Conservation (phyloP, 2,797 vertebrate species). For the Loriculus beryllinus region DNA sequence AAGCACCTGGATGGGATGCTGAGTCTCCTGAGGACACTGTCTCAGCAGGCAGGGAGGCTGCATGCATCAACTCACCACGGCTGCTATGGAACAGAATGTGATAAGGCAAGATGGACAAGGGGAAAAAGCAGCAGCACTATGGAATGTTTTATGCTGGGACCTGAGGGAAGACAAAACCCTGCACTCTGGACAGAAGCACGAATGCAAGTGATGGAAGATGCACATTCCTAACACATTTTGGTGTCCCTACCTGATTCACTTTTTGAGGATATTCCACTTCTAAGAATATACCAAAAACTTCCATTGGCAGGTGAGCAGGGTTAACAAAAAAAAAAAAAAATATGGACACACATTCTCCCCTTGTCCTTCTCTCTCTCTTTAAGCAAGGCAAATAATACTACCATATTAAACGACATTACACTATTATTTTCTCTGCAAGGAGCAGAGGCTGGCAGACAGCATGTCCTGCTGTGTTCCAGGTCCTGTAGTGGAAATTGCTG, state of each 20-base stretch:
- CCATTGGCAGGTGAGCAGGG: background rate
- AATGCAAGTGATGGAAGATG: background rate
- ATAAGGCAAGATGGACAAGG: background rate
- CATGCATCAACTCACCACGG: background rate
- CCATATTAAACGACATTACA: background rate
- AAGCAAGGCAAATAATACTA: background rate
- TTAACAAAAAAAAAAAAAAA: background rate
- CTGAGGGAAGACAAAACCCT: background rate
- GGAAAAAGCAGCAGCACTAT: rapidly evolving
- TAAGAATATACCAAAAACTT: background rate
- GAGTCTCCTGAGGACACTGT: rapidly evolving
- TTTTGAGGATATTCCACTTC: background rate
- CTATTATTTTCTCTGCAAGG: background rate
- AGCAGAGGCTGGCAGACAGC: background rate
- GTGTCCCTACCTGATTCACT: background rate
- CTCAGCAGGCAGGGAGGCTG: background rate
- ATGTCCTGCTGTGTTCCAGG: background rate
- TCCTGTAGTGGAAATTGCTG: background rate
- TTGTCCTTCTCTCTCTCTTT: background rate
- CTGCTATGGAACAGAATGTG: rapidly evolving
- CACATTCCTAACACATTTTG: background rate
- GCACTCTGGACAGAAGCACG: rapidly evolving
- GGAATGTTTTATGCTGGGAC: background rate
- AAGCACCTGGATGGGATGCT: background rate
- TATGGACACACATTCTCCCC: rapidly evolving